Evolutionary conservation across 2,888 invertebrate genomes (phyloP).

Genomic region (Steinernema carpocapsae): DNA sequence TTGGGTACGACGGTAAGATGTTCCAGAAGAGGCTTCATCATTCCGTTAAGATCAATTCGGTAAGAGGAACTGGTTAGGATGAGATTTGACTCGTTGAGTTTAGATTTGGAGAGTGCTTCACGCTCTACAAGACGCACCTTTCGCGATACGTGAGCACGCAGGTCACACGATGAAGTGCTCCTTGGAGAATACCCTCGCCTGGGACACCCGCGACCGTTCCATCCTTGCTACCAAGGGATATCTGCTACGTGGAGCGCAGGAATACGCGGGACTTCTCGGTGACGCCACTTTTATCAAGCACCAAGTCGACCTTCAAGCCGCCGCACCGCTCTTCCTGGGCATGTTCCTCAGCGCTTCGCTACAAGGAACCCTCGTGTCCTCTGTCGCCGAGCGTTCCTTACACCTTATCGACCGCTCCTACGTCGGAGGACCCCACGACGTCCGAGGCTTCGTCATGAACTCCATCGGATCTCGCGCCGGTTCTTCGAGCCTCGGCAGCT

Average conservation of each 20-base stretch:
- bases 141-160: slow-evolving; percentile 82
- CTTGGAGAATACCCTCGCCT: slow-evolving; percentile 79
- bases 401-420: slow-evolving; percentile 75
- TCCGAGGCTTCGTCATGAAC: slow-evolving; percentile 84
- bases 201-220: slow-evolving; percentile 69
- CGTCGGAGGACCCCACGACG: slow-evolving; percentile 83
- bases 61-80: slow-evolving; percentile 37
- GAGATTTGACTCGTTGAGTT: slow-evolving; percentile 29
- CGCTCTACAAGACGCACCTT: slow-evolving; percentile 79
- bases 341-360: slow-evolving; percentile 56
- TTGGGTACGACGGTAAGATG: slow-evolving; percentile 56
- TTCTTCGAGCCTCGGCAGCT: slow-evolving; percentile 72
- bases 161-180: slow-evolving; percentile 87
- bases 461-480: slow-evolving; percentile 77
- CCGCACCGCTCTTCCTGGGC: slow-evolving; percentile 76
- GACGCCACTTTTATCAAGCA: slow-evolving; percentile 87
- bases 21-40: slow-evolving; percentile 53
- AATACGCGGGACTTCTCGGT: slow-evolving; percentile 88
- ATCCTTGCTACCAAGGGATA: slow-evolving; percentile 57
- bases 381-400: slow-evolving; percentile 57
- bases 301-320: slow-evolving; percentile 76
- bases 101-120: slow-evolving; percentile 77
- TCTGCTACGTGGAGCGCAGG: slow-evolving; percentile 75
- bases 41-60: slow-evolving; percentile 58
- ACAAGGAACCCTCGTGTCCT: slow-evolving; percentile 47